These are phyloP conservation scores for Melieria picta DNA, from an alignment of 2,888 invertebrate species.

Conservation along the genomic window DNA sequence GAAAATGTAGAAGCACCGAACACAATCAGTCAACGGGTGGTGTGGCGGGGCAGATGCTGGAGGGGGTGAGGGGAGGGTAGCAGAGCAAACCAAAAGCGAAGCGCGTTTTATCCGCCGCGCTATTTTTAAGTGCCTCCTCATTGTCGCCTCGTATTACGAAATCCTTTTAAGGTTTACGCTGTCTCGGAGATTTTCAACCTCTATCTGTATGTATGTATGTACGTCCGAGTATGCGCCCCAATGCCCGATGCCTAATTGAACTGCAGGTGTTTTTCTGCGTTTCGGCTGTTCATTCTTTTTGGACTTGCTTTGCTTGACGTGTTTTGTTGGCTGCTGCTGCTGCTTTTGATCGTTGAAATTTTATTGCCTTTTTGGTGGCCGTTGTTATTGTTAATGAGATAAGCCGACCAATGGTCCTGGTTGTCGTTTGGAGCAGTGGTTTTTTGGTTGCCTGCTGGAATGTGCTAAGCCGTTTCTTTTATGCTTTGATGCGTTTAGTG, in stretches of 20 bases:
- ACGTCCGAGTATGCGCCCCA: not conserved
- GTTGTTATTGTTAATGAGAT: conserved; percentile 17
- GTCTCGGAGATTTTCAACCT: not conserved
- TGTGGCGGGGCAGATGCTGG: too few relatives aligned
- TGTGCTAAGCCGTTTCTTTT: not conserved
- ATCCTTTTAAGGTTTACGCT: conserved; percentile 44
- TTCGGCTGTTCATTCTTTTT: conserved; percentile 10
- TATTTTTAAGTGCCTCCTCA: conserved; percentile 37
- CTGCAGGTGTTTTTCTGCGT: conserved; percentile 30
- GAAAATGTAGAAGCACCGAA: too few relatives aligned
- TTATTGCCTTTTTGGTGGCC: conserved; percentile 24
- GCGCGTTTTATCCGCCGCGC: conserved; percentile 25
- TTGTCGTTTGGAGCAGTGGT: not conserved
- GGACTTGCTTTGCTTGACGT: too few relatives aligned
- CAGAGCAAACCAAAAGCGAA: too few relatives aligned
- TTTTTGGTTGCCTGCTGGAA: conserved; percentile 3
- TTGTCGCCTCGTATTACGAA: conserved; percentile 46
- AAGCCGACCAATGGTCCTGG: not conserved
- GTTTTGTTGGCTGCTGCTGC: not conserved
- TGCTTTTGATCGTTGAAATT: conserved; percentile 20
- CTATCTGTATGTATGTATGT: not conserved
- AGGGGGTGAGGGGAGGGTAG: too few relatives aligned
- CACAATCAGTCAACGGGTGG: too few relatives aligned
- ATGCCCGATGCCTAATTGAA: conserved; percentile 5
- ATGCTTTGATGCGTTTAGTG: too few relatives aligned